Base-by-base conservation (phyloP, 2,113 vertebrate genomes). In the Microcebus ravelobensis region DNA sequence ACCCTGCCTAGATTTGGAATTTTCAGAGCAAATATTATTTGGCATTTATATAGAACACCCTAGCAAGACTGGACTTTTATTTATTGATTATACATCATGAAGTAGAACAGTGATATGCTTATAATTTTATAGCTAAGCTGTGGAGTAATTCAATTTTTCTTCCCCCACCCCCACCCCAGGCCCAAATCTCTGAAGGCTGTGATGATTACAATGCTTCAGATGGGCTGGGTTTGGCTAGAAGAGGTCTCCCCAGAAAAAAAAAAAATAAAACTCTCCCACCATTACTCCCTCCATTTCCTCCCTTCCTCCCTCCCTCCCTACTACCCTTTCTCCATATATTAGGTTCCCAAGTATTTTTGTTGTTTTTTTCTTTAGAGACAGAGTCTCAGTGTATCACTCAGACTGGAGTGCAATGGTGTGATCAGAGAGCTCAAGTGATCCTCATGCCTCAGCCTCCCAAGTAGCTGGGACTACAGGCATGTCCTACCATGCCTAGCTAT, bases 81-180 rank as follows among this genome's bases (percentile, higher is more conserved):
- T 71, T 89, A 96, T 95, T 96, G 27, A 79, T 94, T 95, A 92
- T 91, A n/a, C 13, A 73, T 86, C n/a, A 67, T 86, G 27, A 95
- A 89, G 36, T 79, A 17, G 42, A 94, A 86, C 8, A 94, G 7
- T 89, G 61, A 91, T 85, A 86, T 73, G 21, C 15, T 67, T 89
- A 90, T 84, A 76, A 65, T 94, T 92, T 93, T 82, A 77, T 79
- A 88, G 59, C 85, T 68, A 94, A 63, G 31, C 13, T 92, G 1
- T 90, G 14, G 2, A 92, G 15, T 57, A 61, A 77, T 91, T 90
- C 25, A 50, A 14, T 76, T 95, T 87, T 95, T 91, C 39, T 86
- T 21, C 10, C 21, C 4, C 31, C 4, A 21, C 4, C 18, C 21
- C n/a, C 76, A 39, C n/a, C 9, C 48, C 9, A 80, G 29, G 42